Evolutionary conservation across 2,113 vertebrate species (phyloP).

Genomic region (Chunga burmeisteri): DNA sequence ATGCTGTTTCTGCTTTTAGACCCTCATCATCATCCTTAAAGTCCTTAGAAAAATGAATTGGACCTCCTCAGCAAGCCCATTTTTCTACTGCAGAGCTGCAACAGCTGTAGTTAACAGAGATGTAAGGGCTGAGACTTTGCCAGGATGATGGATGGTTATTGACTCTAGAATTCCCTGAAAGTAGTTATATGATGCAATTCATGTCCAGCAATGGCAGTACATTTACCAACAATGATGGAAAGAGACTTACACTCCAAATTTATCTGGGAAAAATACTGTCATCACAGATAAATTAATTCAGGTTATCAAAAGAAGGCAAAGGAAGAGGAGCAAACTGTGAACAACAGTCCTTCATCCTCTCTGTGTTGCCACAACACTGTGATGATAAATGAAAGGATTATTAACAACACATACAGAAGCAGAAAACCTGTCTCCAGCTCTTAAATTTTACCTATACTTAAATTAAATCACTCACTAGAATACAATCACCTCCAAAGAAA

Average conservation of each 20-base stretch:
- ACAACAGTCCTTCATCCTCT: background rate
- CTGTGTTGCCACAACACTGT: background rate
- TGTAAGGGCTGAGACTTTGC: background rate
- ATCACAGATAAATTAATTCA: background rate
- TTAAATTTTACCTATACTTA: background rate
- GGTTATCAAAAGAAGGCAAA: background rate
- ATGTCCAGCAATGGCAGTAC: background rate
- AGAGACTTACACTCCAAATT: background rate
- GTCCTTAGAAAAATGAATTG: background rate
- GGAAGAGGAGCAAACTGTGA: background rate
- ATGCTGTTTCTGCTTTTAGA: background rate
- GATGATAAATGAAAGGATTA: background rate
- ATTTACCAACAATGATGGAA: background rate
- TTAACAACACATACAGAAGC: background rate
- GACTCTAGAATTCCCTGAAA: slow-evolving; percentile 12
- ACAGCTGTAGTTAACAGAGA: background rate
- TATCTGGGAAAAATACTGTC: background rate
- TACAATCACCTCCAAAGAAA: background rate
- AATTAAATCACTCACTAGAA: background rate
- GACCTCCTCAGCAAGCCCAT: background rate
- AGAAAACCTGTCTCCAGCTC: background rate
- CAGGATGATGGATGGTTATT: slow-evolving; percentile 11
- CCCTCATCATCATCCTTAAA: background rate
- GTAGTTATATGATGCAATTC: background rate
- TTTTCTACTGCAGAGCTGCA: background rate